Conservation (phyloP, 1,140 invertebrate species). For the Periplaneta americana region DNA sequence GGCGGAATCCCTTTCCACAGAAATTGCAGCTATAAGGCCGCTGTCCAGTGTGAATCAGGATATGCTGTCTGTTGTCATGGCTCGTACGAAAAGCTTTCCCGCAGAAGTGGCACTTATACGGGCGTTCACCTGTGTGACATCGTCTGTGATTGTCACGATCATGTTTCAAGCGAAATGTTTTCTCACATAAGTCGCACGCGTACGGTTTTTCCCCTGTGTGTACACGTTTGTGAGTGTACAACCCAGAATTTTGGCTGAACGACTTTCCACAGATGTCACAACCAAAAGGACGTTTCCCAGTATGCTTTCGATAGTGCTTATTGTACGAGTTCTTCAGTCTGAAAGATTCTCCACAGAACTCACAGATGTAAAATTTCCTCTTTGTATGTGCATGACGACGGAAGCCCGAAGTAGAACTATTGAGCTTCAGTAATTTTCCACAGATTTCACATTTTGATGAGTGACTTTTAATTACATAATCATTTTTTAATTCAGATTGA, state of each 20-base stretch:
- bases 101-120: slow-evolving; percentile 43
- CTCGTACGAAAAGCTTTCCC: slow-evolving; percentile 37
- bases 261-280: slow-evolving; percentile 45
- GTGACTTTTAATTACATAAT: background rate
- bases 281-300: slow-evolving; percentile 33
- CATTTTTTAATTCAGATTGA: background rate
- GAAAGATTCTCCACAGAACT: slow-evolving; percentile 32
- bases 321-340: slow-evolving; percentile 21
- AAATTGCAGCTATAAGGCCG: slow-evolving; percentile 47
- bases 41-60: background rate
- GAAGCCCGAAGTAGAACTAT: background rate
- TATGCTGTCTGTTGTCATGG: slow-evolving; percentile 11
- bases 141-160: slow-evolving; percentile 29
- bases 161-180: slow-evolving; percentile 21
- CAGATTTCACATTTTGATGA: background rate
- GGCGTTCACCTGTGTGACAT: slow-evolving; percentile 47
- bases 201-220: slow-evolving; percentile 55
- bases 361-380: slow-evolving; percentile 25
- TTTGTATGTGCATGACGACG: slow-evolving; percentile 15
- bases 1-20: slow-evolving; percentile 52
- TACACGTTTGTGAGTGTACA: slow-evolving; percentile 43
- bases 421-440: background rate
- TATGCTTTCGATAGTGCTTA: slow-evolving; percentile 27
- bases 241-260: slow-evolving; percentile 45
- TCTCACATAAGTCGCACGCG: slow-evolving; percentile 27